phyloP scores from a whole-genome alignment of 2,113 vertebrate species.

The Brachypteracias leptosomus region DNA sequence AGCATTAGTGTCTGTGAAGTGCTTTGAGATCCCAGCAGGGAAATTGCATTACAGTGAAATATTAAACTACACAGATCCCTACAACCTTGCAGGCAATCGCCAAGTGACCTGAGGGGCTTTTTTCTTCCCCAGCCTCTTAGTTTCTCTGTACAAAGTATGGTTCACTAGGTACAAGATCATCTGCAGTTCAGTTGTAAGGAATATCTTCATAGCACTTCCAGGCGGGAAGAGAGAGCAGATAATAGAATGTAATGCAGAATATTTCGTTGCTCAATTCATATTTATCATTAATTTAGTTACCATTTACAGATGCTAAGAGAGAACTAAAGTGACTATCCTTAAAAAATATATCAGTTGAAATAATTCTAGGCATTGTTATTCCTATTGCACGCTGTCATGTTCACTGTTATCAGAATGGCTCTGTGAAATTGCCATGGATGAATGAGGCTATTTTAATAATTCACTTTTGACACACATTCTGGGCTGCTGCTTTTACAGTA shows the following conservation, averaged over 20 bases:
- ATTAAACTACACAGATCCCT: not conserved
- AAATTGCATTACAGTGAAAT: slow-evolving; percentile 22
- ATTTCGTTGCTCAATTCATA: not conserved
- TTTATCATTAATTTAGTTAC: slow-evolving; percentile 4
- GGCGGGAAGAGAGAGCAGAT: not conserved
- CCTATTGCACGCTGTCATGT: not conserved
- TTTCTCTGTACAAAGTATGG: not conserved
- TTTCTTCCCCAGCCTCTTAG: not conserved
- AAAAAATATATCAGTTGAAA: not conserved
- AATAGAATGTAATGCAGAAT: not conserved
- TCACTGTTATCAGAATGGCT: not conserved
- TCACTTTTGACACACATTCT: slow-evolving; percentile 13
- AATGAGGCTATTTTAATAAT: slow-evolving; percentile 16
- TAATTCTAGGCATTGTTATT: slow-evolving; percentile 8
- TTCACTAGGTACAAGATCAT: not conserved
- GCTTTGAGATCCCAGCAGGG: slow-evolving; percentile 10
- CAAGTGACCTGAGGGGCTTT: not conserved
- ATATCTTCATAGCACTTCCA: not conserved
- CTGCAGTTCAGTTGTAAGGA: slow-evolving; percentile 27
- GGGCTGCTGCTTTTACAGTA: not conserved
- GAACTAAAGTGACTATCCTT: not conserved
- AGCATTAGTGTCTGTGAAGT: not conserved
- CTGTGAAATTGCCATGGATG: not conserved
- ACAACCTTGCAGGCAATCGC: not conserved
- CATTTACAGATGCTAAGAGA: not conserved